These are phyloP conservation scores for Harpalus rufipes DNA, from an alignment of 2,888 invertebrate genomes.

Conservation along the genomic window DNA sequence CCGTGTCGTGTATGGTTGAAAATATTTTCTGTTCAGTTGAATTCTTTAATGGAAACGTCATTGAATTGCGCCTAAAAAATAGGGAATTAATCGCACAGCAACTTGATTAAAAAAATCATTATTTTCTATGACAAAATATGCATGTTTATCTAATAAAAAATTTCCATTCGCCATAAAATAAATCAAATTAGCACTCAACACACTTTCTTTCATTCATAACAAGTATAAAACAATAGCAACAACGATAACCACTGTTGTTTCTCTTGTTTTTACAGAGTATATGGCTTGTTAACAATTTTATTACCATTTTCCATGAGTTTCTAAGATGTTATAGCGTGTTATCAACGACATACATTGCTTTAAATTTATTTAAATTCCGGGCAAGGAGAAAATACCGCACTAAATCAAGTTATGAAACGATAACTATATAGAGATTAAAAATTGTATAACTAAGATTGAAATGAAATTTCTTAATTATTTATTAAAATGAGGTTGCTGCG, in stretches of 20 bases:
- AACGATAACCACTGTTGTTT: conserved; percentile 25
- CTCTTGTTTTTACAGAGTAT: neutral
- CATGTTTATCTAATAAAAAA: neutral
- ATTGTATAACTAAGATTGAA: conserved; percentile 2
- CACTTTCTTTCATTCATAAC: neutral
- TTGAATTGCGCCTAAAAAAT: neutral
- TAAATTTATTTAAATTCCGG: conserved; percentile 8
- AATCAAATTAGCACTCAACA: neutral
- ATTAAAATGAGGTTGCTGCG: neutral
- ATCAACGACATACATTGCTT: conserved; percentile 11
- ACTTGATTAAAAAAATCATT: too few relatives aligned
- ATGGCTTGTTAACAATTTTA: conserved; percentile 24
- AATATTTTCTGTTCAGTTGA: neutral
- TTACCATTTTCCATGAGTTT: conserved; percentile 35
- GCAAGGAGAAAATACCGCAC: neutral
- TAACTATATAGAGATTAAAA: neutral
- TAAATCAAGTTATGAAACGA: conserved; percentile 22
- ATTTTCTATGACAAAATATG: neutral
- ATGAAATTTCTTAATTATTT: neutral
- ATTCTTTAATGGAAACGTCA: conserved; percentile 10
- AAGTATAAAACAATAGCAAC: conserved; percentile 16
- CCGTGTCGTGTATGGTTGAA: neutral
- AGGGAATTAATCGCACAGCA: too few relatives aligned
- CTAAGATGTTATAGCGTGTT: conserved; percentile 2
- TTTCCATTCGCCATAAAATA: neutral